Conservation (phyloP, 2,113 vertebrate species). For the Psephotus haematonotus region DNA sequence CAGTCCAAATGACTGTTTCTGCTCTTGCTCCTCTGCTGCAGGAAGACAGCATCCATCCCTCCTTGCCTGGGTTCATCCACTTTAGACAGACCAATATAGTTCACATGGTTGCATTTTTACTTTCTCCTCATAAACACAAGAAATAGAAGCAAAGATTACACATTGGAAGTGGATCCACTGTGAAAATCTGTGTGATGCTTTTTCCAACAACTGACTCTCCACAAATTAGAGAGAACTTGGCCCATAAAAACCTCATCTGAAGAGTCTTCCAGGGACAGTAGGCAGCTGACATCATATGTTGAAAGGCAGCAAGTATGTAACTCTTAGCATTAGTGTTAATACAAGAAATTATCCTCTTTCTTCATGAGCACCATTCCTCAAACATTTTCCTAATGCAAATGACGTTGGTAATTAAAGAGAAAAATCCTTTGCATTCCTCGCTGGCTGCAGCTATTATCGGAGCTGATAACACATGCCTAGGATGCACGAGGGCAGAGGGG, state of each 20-base stretch:
- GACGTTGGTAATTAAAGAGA: background rate
- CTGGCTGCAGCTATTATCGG: background rate
- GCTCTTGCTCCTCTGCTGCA: background rate
- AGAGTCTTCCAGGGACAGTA: background rate
- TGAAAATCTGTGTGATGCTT: conserved; percentile 12
- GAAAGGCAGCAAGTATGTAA: background rate
- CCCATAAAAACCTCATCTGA: conserved; percentile 11
- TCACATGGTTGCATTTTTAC: background rate
- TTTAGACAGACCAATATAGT: background rate
- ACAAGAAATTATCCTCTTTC: background rate
- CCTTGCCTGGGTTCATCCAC: background rate
- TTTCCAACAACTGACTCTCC: conserved; percentile 1
- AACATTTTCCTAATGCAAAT: background rate
- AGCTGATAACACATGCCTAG: background rate
- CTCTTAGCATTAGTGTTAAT: background rate
- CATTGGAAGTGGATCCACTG: background rate
- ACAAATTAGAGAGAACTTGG: conserved; percentile 14
- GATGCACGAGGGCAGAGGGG: background rate
- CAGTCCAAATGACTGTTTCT: background rate
- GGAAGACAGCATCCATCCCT: background rate
- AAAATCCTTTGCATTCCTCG: conserved; percentile 9
- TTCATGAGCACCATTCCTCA: background rate
- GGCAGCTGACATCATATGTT: background rate
- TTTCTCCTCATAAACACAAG: background rate
- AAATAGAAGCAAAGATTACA: background rate